Evolutionary conservation across 2,113 vertebrate species (phyloP).

Genomic region (Mustelus asterias): DNA sequence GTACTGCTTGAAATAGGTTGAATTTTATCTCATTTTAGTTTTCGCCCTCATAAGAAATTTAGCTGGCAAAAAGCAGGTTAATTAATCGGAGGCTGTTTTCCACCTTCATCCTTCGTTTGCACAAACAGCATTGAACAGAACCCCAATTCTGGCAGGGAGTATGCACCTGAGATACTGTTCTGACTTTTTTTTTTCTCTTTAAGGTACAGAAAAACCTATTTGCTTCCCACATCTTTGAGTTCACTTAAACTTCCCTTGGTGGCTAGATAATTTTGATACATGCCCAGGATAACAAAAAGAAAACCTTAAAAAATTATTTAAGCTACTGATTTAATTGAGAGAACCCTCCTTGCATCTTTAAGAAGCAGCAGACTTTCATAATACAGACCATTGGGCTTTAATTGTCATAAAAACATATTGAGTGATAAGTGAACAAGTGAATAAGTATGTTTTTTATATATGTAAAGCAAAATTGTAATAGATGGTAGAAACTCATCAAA

Average conservation of each 20-base stretch:
- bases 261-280: background rate
- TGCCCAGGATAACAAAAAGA: background rate
- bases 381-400: background rate
- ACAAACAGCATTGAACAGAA: background rate
- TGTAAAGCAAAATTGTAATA: background rate
- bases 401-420: background rate
- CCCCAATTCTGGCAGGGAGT: background rate
- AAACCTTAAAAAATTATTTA: background rate
- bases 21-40: background rate
- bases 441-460: background rate
- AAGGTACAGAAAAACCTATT: background rate
- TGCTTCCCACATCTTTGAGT: background rate
- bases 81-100: background rate
- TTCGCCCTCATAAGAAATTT: background rate
- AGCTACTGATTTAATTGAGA: background rate
- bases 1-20: background rate
- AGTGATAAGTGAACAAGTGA: background rate
- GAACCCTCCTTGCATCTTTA: background rate
- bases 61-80: background rate
- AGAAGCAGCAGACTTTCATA: too few species aligned
- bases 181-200: background rate
- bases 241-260: background rate
- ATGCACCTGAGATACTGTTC: background rate
- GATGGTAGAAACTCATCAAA: background rate
- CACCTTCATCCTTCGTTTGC: background rate